A percentile compares a stretch with the other conserved stretches of the same genome.
Conservation (phyloP, 1,140 invertebrate species). For the Tyrophagus putrescentiae region DNA sequence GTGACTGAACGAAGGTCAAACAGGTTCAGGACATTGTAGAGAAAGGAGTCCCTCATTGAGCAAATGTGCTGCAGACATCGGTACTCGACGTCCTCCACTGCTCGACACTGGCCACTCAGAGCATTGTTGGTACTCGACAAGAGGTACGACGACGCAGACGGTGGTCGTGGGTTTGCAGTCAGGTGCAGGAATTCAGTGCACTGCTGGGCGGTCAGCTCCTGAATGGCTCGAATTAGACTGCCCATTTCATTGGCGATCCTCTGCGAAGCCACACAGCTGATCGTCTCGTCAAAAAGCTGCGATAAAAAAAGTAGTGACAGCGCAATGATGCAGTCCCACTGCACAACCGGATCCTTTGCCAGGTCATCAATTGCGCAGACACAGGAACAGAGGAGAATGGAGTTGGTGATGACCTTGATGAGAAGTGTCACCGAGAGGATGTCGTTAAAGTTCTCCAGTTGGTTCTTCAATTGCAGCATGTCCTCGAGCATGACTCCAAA, state of each 20-base stretch:
- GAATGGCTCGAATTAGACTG: conserved; percentile 12
- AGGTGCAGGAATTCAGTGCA: not conserved
- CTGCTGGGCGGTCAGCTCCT: not conserved
- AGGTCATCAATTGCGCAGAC: not conserved
- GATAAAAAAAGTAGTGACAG: not conserved
- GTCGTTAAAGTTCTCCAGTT: not conserved
- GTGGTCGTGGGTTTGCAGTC: not conserved
- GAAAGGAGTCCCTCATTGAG: not conserved
- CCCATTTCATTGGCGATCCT: not conserved
- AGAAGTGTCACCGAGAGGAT: not conserved
- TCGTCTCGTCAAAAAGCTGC: not conserved
- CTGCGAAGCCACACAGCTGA: not conserved
- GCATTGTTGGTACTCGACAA: no score
- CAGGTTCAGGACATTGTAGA: not conserved
- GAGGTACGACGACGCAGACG: not conserved
- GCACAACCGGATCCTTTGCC: not conserved
- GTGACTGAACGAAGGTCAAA: not conserved
- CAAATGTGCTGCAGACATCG: conserved; percentile 6
- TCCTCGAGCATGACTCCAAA: not conserved
- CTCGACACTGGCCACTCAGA: not conserved
- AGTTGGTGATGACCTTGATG: not conserved
- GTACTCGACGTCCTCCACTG: not conserved
- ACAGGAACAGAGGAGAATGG: not conserved
- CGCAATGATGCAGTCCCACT: not conserved
- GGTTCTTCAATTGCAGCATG: not conserved